Evolutionary conservation across 92 coral and sea anemone species (phyloP).

Genomic region (Actinernus sp.): DNA sequence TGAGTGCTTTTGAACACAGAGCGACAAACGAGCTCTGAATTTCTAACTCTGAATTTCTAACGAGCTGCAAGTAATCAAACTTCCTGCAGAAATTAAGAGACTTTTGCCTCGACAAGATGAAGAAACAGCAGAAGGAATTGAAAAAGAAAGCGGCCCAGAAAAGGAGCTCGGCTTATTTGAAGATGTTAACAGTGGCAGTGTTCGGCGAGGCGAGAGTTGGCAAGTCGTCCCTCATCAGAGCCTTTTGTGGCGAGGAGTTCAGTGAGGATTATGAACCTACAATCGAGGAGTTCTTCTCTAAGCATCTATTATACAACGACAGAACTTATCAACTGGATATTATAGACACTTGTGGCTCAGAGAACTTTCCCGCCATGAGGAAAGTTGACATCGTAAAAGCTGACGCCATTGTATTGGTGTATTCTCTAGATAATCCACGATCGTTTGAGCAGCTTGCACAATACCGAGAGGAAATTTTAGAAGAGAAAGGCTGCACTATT

Average conservation of each 20-base stretch:
- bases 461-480: conserved; percentile 75
- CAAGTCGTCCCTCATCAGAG: conserved; percentile 73
- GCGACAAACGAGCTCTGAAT: too few species aligned
- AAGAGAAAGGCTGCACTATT: conserved; percentile 58
- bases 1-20: too few species aligned
- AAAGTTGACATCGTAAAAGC: conserved; percentile 84
- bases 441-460: conserved; percentile 71
- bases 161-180: conserved; percentile 72
- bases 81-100: too few species aligned
- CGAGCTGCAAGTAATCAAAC: too few species aligned
- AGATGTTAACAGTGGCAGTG: conserved; percentile 71
- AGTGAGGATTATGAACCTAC: conserved; percentile 80
- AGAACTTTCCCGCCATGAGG: conserved; percentile 92
- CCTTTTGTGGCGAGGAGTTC: conserved; percentile 72
- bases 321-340: conserved; percentile 82
- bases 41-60: too few species aligned
- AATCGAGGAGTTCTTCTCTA: conserved; percentile 78
- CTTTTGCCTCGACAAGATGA: conserved; percentile 17
- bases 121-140: conserved; percentile 33
- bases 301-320: conserved; percentile 76
- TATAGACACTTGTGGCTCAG: conserved; percentile 90
- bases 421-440: conserved; percentile 75
- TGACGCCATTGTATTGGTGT: conserved; percentile 79
- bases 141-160: conserved; percentile 26
- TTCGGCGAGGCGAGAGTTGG: conserved; percentile 87